A percentile compares a stretch with the other conserved stretches of the same genome.
These are phyloP conservation scores for Diabrotica balteata DNA, from an alignment of 2,888 invertebrate species.

Conservation along the genomic window DNA sequence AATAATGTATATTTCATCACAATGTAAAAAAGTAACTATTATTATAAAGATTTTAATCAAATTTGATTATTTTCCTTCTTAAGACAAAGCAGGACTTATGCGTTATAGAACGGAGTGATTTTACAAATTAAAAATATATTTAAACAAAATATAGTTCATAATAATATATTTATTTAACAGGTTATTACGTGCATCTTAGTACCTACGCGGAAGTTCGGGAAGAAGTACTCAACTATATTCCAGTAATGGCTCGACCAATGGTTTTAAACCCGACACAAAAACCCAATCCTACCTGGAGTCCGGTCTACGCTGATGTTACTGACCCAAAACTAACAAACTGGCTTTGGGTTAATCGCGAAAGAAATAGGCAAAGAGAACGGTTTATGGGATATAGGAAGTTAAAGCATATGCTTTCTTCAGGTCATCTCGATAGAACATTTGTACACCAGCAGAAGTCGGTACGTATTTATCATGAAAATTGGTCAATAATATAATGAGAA, in stretches of 20 bases:
- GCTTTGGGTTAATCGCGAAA: conserved; percentile 85
- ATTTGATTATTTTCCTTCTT: too few relatives aligned
- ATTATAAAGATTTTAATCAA: too few relatives aligned
- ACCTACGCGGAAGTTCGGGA: conserved; percentile 97
- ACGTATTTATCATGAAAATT: conserved; percentile 31
- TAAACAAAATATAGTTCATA: too few relatives aligned
- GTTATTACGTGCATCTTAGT: conserved; percentile 94
- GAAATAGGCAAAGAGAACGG: conserved; percentile 79
- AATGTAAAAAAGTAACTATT: too few relatives aligned
- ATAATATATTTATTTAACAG: conserved; percentile 57
- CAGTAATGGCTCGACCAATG: conserved; percentile 94
- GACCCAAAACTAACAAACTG: conserved; percentile 92
- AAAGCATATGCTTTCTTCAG: conserved; percentile 64
- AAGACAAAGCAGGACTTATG: too few relatives aligned
- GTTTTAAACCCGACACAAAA: conserved; percentile 84
- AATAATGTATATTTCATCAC: too few relatives aligned
- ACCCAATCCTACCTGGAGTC: conserved; percentile 92
- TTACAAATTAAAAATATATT: too few relatives aligned
- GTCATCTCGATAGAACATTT: conserved; percentile 71
- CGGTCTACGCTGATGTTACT: conserved; percentile 92
- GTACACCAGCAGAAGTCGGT: conserved; percentile 63
- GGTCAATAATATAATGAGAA: too few relatives aligned
- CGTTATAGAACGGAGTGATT: too few relatives aligned
- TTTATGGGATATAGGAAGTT: conserved; percentile 71
- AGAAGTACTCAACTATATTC: conserved; percentile 93